These are phyloP conservation scores for Mamestra brassicae DNA, from an alignment of 2,888 invertebrate genomes.

Conservation along the genomic window DNA sequence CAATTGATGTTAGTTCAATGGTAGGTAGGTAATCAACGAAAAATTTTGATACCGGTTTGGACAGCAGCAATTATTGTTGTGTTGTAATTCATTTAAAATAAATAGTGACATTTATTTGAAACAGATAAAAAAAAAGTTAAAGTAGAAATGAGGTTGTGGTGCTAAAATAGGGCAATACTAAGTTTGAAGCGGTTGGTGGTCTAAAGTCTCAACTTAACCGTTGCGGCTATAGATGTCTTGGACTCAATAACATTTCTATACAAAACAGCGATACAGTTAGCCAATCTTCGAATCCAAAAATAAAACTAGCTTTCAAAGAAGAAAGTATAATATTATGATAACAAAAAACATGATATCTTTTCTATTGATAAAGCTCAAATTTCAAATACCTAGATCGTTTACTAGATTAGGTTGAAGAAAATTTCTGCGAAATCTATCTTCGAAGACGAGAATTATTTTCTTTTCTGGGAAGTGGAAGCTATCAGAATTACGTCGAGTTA, in stretches of 20 bases:
- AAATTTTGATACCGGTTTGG: no score
- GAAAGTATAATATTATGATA: conserved; percentile 7
- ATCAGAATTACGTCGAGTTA: conserved; percentile 20
- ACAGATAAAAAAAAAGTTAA: conserved; percentile 8
- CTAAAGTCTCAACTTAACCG: conserved; percentile 23
- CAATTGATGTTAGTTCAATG: no score
- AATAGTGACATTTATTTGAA: conserved; percentile 1
- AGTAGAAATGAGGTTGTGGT: conserved; percentile 26
- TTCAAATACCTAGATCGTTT: conserved; percentile 33
- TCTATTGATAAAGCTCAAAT: conserved; percentile 3
- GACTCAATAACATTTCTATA: conserved; percentile 7
- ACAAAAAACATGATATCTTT: conserved; percentile 25
- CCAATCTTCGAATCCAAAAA: conserved; percentile 10
- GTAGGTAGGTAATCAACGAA: no score
- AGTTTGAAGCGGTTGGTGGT: conserved; percentile 45
- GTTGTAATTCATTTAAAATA: neutral
- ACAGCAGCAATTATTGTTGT: no score
- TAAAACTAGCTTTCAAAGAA: neutral
- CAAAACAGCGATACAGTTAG: neutral
- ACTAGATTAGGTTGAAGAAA: conserved; percentile 25
- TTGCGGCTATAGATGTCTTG: conserved; percentile 5
- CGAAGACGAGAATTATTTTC: conserved; percentile 22
- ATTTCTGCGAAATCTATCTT: conserved; percentile 33
- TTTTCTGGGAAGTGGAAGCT: conserved; percentile 28
- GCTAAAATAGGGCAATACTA: conserved; percentile 32